phyloP scores from a whole-genome alignment of 2,888 invertebrate species.

The Seira sanloemensis region DNA sequence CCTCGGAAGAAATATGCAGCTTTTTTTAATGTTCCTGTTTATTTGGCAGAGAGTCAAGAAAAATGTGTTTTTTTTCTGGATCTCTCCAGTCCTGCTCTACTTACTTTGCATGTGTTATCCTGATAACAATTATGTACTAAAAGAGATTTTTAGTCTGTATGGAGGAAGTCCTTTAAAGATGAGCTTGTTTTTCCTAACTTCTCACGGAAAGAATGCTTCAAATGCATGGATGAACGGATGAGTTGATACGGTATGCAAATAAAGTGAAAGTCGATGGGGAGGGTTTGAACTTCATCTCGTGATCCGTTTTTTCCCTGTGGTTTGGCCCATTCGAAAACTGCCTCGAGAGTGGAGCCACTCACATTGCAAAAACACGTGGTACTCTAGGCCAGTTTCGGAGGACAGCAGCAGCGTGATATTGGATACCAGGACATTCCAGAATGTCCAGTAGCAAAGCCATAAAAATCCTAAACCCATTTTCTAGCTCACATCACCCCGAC shows the following conservation, averaged over 20 bases:
- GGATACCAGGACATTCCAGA: too few species aligned
- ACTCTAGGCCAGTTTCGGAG: too few species aligned
- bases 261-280: slow-evolving; percentile 1
- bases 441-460: too few species aligned
- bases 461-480: too few species aligned
- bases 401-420: too few species aligned
- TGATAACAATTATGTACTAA: slow-evolving; percentile 13
- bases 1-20: not conserved
- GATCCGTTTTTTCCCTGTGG: not conserved
- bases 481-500: too few species aligned
- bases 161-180: not conserved
- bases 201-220: not conserved
- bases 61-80: not conserved
- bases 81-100: slow-evolving; percentile 1
- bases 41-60: not conserved
- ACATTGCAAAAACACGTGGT: too few species aligned
- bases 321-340: too few species aligned
- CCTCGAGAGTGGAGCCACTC: too few species aligned
- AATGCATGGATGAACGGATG: not conserved
- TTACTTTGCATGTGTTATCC: not conserved
- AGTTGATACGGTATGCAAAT: not conserved
- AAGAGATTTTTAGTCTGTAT: not conserved
- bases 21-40: slow-evolving; percentile 11
- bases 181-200: not conserved
- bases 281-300: slow-evolving; percentile 8